A percentile compares a stretch with the other conserved stretches of the same genome.
Evolutionary conservation across 2,797 vertebrate species (phyloP).

Genomic region (Paedocypris micromegethes): DNA sequence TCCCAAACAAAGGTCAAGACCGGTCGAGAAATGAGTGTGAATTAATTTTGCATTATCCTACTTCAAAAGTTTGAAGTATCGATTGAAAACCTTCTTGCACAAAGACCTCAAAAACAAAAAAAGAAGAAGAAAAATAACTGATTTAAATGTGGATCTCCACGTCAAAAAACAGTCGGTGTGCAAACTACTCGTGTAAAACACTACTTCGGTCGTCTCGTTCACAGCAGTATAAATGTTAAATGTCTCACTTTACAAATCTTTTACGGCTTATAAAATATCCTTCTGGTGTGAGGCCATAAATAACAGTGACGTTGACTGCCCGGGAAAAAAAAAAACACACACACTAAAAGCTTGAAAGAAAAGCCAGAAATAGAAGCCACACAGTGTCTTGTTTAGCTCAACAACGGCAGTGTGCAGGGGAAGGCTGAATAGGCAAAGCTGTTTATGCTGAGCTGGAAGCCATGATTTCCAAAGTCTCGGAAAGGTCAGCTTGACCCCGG

Average conservation of each 20-base stretch:
- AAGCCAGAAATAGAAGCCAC: constrained; percentile 54
- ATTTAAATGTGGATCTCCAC: constrained; percentile 49
- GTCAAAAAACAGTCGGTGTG: constrained; percentile 50
- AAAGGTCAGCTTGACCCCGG: constrained; percentile 21
- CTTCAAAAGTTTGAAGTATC: constrained; percentile 42
- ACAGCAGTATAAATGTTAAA: constrained; percentile 63
- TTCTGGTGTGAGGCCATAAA: constrained; percentile 49
- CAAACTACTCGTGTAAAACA: constrained; percentile 58
- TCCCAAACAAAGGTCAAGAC: constrained; percentile 37
- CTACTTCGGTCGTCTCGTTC: constrained; percentile 46
- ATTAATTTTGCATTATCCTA: constrained; percentile 50
- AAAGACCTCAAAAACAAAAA: constrained; percentile 17
- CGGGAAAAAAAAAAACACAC: constrained; percentile 51
- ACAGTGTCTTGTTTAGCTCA: constrained; percentile 23
- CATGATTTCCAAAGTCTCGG: constrained; percentile 5
- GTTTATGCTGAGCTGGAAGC: constrained; percentile 26
- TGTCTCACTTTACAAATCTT: constrained; percentile 63
- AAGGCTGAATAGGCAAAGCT: constrained; percentile 26
- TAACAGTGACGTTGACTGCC: constrained; percentile 53
- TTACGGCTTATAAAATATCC: constrained; percentile 68
- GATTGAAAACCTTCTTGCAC: constrained; percentile 50
- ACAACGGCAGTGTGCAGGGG: constrained; percentile 35
- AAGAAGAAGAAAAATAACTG: constrained; percentile 43
- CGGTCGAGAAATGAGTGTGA: constrained; percentile 45
- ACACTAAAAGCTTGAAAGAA: constrained; percentile 51